Conservation (phyloP, 1,140 invertebrate genomes). For the Aplysia californica region DNA sequence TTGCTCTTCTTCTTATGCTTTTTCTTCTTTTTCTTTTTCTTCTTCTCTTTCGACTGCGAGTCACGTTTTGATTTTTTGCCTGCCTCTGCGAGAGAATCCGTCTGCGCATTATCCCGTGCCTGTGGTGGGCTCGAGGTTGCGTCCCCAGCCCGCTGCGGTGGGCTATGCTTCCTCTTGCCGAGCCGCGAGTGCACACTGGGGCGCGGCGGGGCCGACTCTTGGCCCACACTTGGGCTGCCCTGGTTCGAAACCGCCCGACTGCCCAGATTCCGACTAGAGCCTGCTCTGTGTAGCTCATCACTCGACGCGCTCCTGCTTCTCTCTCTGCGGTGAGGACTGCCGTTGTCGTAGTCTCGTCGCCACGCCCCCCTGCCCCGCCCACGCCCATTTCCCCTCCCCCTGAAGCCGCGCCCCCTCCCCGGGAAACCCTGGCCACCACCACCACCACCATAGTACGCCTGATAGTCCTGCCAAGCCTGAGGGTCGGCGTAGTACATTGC, state of each 20-base stretch:
- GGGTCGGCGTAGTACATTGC: conserved; percentile 18
- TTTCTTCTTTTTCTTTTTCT: conserved; percentile 26
- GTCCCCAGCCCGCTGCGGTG: background rate
- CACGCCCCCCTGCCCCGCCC: background rate
- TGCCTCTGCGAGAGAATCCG: background rate
- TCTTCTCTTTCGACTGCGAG: conserved; percentile 24
- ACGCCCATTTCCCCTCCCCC: conserved; percentile 3
- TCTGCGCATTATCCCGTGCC: background rate
- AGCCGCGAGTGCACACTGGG: no score
- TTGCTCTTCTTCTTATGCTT: conserved; percentile 18
- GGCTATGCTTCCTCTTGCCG: background rate
- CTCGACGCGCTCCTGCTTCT: background rate
- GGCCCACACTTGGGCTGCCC: background rate
- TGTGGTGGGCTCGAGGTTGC: background rate
- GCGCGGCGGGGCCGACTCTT: background rate
- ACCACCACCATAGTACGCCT: conserved; percentile 6
- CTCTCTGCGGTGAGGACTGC: background rate
- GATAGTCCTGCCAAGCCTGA: conserved; percentile 16
- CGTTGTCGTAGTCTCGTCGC: background rate
- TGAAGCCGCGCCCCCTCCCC: conserved; percentile 6
- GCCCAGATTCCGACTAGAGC: background rate
- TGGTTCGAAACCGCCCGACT: background rate
- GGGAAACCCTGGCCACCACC: background rate
- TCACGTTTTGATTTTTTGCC: no score
- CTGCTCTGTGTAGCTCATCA: background rate